Percentiles rank a stretch among this genome's conserved stretches.
Evolutionary conservation across 1,140 invertebrate genomes (phyloP).

Genomic region (Formica exsecta): DNA sequence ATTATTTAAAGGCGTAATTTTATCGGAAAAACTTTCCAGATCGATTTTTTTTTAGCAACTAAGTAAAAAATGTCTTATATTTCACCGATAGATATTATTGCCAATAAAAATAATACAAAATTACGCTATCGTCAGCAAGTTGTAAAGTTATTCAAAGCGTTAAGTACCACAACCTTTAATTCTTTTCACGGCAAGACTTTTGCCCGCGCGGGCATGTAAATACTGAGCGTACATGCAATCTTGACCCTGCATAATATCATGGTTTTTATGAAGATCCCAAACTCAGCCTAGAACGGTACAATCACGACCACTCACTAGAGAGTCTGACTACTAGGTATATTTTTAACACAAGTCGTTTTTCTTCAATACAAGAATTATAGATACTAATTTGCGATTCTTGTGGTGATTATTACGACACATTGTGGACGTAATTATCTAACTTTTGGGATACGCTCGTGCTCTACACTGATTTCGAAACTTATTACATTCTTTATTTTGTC

Average conservation of each 20-base stretch:
- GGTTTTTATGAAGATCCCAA: constrained; percentile 73
- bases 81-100: background rate
- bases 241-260: constrained; percentile 59
- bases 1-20: background rate
- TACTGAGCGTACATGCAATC: constrained; percentile 38
- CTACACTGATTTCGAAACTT: constrained; percentile 46
- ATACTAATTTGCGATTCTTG: constrained; percentile 83
- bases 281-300: constrained; percentile 69
- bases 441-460: constrained; percentile 48
- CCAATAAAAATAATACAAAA: constrained; percentile 19
- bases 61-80: constrained; percentile 2
- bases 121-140: constrained; percentile 6
- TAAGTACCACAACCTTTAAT: constrained; percentile 54
- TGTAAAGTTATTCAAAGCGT: constrained; percentile 14
- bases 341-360: constrained; percentile 76
- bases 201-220: constrained; percentile 28
- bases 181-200: constrained; percentile 57
- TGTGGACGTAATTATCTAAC: constrained; percentile 72
- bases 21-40: constrained; percentile 5
- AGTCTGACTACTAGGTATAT: constrained; percentile 75
- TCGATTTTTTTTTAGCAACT: background rate
- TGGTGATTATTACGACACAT: constrained; percentile 82
- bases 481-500: constrained; percentile 24
- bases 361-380: constrained; percentile 83
- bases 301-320: constrained; percentile 67